phyloP scores from a whole-genome alignment of 2,888 invertebrate species.

The Reticulitermes lucifugus region DNA sequence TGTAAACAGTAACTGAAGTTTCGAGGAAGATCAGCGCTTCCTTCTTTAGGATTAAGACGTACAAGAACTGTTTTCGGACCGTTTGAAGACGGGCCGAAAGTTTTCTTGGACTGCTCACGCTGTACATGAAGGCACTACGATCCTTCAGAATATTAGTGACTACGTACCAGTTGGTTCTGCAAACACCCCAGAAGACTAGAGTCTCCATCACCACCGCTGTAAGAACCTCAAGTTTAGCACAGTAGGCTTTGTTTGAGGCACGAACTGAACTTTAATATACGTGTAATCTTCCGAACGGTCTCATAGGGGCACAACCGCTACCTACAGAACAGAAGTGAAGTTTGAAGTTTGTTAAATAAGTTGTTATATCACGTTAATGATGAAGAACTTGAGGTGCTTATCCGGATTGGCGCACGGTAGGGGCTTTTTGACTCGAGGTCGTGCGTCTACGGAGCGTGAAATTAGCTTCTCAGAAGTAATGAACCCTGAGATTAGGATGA shows the following conservation, averaged over 20 bases:
- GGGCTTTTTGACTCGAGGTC: background rate
- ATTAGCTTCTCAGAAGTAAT: constrained; percentile 4
- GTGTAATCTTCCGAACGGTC: no score
- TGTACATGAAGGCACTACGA: no score
- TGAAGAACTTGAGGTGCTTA: background rate
- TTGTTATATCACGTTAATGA: background rate
- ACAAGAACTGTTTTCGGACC: no score
- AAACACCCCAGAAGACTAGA: no score
- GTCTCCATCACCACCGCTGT: no score
- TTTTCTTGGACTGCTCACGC: no score
- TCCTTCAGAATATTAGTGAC: no score
- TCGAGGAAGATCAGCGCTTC: no score
- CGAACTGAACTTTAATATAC: background rate
- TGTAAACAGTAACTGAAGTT: no score
- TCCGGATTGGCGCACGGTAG: background rate
- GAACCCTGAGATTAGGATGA: background rate
- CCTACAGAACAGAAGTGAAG: background rate
- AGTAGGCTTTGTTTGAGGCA: background rate
- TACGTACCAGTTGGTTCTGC: no score
- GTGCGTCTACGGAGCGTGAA: background rate
- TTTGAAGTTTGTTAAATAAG: background rate
- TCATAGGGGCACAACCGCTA: background rate
- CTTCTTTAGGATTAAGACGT: no score
- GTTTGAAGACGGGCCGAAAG: no score
- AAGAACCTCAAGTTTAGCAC: background rate